A percentile compares a stretch with the other conserved stretches of the same genome.
phyloP scores from a whole-genome alignment of 1,140 invertebrate genomes.

The Calephelis nemesis region DNA sequence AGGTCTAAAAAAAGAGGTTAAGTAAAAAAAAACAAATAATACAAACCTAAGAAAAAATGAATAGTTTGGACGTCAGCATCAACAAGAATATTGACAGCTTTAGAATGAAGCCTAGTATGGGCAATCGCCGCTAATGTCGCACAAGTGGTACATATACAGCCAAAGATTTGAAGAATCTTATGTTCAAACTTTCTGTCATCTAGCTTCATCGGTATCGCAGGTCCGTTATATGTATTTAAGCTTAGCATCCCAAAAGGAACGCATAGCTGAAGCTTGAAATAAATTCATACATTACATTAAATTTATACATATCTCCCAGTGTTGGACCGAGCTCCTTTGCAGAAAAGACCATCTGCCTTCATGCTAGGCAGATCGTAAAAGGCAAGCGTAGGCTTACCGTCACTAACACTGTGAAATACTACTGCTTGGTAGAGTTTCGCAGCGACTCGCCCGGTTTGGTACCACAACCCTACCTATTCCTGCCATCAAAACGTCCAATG shows the following conservation, averaged over 20 bases:
- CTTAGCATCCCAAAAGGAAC: constrained; percentile 45
- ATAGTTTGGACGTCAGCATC: constrained; percentile 20
- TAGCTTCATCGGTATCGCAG: constrained; percentile 34
- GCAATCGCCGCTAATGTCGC: constrained; percentile 21
- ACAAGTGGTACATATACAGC: constrained; percentile 24
- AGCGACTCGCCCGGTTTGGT: no score
- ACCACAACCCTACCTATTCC: no score
- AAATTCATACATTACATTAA: background rate
- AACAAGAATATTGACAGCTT: no score
- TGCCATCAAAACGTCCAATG: no score
- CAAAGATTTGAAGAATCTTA: constrained; percentile 34
- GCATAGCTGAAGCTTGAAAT: constrained; percentile 46
- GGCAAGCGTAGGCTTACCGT: no score
- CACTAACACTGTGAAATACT: no score
- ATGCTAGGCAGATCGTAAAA: no score
- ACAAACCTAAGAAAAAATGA: constrained; percentile 26
- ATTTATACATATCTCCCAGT: no score
- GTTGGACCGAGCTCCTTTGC: no score
- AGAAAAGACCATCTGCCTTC: no score
- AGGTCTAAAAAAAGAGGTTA: no score
- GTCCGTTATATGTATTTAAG: constrained; percentile 39
- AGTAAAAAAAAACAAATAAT: background rate
- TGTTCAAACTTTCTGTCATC: constrained; percentile 41
- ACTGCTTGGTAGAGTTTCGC: no score
- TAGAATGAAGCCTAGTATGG: constrained; percentile 17